Evolutionary conservation across 2,797 vertebrate genomes (phyloP).

Genomic region (Pristis pectinata): DNA sequence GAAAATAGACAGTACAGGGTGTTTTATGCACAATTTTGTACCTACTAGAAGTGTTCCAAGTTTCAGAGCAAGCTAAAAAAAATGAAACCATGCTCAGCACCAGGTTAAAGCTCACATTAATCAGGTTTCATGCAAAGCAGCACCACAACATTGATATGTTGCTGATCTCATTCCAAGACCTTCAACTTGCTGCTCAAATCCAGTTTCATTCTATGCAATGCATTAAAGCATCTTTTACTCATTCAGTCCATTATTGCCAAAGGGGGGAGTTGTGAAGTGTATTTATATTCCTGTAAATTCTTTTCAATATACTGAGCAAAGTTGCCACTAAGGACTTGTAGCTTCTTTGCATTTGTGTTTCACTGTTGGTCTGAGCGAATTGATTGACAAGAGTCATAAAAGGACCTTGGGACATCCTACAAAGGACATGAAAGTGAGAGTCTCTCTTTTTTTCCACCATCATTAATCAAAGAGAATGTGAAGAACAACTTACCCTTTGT

Average conservation of each 20-base stretch:
- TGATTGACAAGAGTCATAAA: no score
- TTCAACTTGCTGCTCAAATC: not conserved
- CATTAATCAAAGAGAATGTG: not conserved
- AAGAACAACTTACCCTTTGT: constrained; percentile 65
- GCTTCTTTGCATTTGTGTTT: not conserved
- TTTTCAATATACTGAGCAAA: not conserved
- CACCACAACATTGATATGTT: not conserved
- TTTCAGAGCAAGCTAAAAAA: no score
- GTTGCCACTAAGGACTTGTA: not conserved
- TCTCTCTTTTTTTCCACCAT: no score
- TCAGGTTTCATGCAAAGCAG: no score
- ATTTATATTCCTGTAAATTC: not conserved
- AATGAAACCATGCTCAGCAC: no score
- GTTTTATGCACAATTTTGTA: not conserved
- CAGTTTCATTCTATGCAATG: not conserved
- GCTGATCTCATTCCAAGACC: not conserved
- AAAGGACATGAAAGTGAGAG: no score
- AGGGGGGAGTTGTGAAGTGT: not conserved
- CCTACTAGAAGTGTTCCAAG: not conserved
- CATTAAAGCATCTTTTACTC: not conserved
- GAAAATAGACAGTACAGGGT: not conserved
- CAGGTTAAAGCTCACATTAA: no score
- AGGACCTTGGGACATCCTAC: no score
- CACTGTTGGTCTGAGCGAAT: no score
- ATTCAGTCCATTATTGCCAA: not conserved